These are phyloP conservation scores for Hycleus cichorii DNA, from an alignment of 1,140 invertebrate species.

Conservation along the genomic window DNA sequence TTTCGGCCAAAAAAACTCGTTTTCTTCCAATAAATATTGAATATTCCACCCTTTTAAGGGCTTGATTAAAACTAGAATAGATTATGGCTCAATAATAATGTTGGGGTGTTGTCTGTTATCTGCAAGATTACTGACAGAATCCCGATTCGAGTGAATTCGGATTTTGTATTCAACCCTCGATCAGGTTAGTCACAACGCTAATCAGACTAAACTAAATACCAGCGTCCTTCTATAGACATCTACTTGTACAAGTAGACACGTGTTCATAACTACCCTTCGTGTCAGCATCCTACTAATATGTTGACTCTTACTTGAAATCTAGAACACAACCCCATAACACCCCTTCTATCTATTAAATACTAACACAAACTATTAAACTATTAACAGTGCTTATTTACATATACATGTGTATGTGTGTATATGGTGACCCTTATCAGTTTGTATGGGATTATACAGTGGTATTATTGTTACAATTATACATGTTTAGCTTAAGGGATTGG, in stretches of 20 bases:
- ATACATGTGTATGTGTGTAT: background rate
- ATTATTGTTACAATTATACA: no score
- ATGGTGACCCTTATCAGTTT: no score
- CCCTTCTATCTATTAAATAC: background rate
- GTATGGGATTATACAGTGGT: no score
- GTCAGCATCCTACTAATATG: conserved; percentile 20
- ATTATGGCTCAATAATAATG: no score
- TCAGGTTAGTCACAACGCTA: conserved; percentile 20
- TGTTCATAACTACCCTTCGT: conserved; percentile 23
- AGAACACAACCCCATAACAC: conserved; percentile 8
- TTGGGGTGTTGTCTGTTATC: no score
- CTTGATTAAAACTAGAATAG: no score
- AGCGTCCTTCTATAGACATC: background rate
- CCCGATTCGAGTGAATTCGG: background rate
- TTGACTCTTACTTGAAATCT: conserved; percentile 15
- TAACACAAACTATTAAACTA: conserved; percentile 15
- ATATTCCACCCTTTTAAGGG: no score
- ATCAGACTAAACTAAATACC: conserved; percentile 22
- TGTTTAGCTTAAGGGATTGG: no score
- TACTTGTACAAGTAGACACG: conserved; percentile 11
- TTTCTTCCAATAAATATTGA: no score
- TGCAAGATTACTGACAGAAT: no score
- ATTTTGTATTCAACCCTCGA: conserved; percentile 18
- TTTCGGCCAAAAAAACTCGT: no score
- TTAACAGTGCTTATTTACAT: conserved; percentile 16